Evolutionary conservation across 2,113 vertebrate species (phyloP).

Genomic region (Panthera uncia): DNA sequence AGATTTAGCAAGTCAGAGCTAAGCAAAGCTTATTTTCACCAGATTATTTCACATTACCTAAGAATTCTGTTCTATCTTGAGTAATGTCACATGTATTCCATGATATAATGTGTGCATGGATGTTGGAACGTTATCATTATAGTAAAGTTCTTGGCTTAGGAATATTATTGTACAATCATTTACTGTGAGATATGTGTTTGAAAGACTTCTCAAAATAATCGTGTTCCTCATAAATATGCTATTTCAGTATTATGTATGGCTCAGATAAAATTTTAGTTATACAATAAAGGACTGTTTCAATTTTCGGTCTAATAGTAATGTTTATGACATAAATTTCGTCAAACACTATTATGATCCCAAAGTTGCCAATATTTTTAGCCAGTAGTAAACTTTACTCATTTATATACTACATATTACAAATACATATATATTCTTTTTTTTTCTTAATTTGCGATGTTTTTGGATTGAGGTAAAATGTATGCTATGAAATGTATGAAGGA

Average conservation of each 20-base stretch:
- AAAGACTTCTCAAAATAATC: not conserved
- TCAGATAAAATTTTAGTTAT: not conserved
- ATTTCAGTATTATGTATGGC: not conserved
- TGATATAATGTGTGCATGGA: no score
- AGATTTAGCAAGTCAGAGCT: not conserved
- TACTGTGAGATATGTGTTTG: no score
- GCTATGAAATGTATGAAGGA: not conserved
- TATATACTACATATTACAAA: not conserved
- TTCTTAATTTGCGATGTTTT: not conserved
- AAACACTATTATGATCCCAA: not conserved
- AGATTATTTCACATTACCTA: not conserved
- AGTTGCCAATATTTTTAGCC: not conserved
- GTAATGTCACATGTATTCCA: rapidly evolving
- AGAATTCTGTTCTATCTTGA: not conserved
- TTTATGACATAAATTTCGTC: not conserved
- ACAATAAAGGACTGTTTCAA: not conserved
- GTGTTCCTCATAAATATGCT: not conserved
- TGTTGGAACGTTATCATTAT: not conserved
- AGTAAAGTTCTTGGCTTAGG: no score
- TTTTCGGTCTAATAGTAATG: not conserved
- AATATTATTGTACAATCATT: not conserved
- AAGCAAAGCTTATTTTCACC: not conserved
- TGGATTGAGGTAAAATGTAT: not conserved
- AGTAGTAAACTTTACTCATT: not conserved
- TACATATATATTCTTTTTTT: rapidly evolving